Percentiles rank a stretch among this genome's conserved stretches.
phyloP scores from a whole-genome alignment of 2,113 vertebrate genomes.

The Macroglossus sobrinus region DNA sequence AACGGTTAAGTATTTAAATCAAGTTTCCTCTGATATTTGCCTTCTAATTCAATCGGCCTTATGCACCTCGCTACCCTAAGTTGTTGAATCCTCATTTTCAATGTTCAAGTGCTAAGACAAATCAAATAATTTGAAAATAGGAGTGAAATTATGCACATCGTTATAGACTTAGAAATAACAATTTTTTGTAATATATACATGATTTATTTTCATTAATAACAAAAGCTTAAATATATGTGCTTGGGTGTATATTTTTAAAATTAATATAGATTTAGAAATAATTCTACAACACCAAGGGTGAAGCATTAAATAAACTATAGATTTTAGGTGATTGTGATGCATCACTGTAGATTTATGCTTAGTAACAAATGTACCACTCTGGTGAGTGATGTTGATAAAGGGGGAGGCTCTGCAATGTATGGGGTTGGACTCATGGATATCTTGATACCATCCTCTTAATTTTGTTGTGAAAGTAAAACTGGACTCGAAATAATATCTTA shows the following conservation, averaged over 20 bases:
- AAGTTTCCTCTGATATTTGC: rapidly evolving
- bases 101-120: background rate
- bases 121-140: background rate
- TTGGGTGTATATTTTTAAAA: background rate
- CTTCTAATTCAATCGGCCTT: background rate
- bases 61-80: rapidly evolving
- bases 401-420: background rate
- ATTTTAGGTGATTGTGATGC: no score
- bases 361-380: background rate
- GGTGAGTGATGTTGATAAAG: background rate
- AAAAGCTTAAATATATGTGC: background rate
- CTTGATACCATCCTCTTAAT: background rate
- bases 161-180: background rate
- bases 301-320: background rate
- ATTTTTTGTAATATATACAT: background rate
- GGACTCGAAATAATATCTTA: background rate
- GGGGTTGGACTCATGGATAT: rapidly evolving
- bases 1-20: background rate
- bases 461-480: background rate
- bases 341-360: background rate
- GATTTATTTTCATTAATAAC: background rate
- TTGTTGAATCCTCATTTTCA: background rate
- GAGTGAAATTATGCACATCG: background rate
- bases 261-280: background rate
- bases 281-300: background rate